Evolutionary conservation across 35 echinoderm and acorn worm genomes (phyloP), one percentile per base, ranked within the genome.

Genomic region (Lytechinus variegatus): DNA sequence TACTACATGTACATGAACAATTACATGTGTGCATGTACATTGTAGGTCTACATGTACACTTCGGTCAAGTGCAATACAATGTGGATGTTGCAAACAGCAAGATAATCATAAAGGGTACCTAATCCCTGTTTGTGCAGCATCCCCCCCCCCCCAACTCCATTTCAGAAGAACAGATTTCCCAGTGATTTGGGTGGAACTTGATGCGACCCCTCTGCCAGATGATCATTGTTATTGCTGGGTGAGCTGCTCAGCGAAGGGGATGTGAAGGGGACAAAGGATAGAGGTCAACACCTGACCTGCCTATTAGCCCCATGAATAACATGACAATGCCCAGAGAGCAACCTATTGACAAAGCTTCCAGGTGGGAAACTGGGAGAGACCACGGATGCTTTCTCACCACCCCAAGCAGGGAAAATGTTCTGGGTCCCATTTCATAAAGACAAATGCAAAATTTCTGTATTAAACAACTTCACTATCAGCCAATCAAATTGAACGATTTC

Each of bases 261-360:
- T 44, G 88, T 44, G 88, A 90, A 33, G 88, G 92, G 52, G 92
- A 93, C 92, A 93, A 93, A 93, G 92, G n/a, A 93, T 93, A 54
- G 92, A 54, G 92, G 92, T 93, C 92, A 93, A 57, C 28, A 57
- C 53, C 52, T 93, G 55, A 93, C 92, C 92, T 54, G 28, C 92
- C 92, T 54, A 93, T 93, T 93, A 54, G 92, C 92, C 92, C 54
- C 92, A 57, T 93, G 53, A 93, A 93, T 93, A 54, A 44, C 92
- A 53, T 53, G 92, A 93, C 92, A 93, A 93, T 93, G 92, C 92
- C 92, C 53, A 57, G 24, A 93, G 92, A 93, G 92, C 10, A 93
- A 12, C 53, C 27, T 93, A 54, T 93, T 93, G 92, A 93, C 92
- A 93, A 93, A 93, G 92, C 53, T 57, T 93, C 54, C 92, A 93